Evolutionary conservation across 2,888 invertebrate genomes (phyloP), one percentile per base, ranked within the genome.

Genomic region (Drosophila paramelanica): DNA sequence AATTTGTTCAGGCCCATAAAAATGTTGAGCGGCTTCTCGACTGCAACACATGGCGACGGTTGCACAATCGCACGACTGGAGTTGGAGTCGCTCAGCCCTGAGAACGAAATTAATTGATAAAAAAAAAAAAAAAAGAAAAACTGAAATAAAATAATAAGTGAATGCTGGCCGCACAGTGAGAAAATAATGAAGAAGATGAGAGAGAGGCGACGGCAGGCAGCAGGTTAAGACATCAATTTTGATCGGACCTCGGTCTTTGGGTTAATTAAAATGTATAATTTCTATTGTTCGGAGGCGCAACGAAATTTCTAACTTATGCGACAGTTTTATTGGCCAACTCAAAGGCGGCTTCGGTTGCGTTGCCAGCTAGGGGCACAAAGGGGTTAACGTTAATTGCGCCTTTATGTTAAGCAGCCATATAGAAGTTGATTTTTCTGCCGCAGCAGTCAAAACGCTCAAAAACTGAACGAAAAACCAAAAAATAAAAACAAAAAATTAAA

Each of bases 1-100:
- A 89, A 85, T 89, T 85, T 73, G 88, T 85, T 82, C 71, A 62
- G 85, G 80, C 89, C 67, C 82, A 85, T 85, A 85, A 85, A 83
- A 89, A 71, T 77, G 77, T 77, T 72, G 83, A 78, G 72, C 70
- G 73, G 42, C 58, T 49, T 10, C 23, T 25, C 47, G 38, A 41
- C 38, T 45, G 66, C 60, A 83, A 87, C 81, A 81, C 88, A 87
- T 87, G 81, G 76, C 81, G 79, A 46, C 56, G 38, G 25, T 41
- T 33, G 13, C 49, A 31, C 8, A 45, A 38, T 38, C 31, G 20
- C 59, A 10, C 7, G 13, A 25, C 11, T 14, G n/a, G 20, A 17
- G 50, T 14, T 38, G 57, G 13, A 36, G 51, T 47, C 27, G 64
- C 33, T 27, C 6, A 43, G 50, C 43, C 50, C 74, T 85, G 88